Evolutionary conservation across 2,888 invertebrate genomes (phyloP), one percentile per base, ranked within the genome.

Genomic region (Dicranocentrus wangi): DNA sequence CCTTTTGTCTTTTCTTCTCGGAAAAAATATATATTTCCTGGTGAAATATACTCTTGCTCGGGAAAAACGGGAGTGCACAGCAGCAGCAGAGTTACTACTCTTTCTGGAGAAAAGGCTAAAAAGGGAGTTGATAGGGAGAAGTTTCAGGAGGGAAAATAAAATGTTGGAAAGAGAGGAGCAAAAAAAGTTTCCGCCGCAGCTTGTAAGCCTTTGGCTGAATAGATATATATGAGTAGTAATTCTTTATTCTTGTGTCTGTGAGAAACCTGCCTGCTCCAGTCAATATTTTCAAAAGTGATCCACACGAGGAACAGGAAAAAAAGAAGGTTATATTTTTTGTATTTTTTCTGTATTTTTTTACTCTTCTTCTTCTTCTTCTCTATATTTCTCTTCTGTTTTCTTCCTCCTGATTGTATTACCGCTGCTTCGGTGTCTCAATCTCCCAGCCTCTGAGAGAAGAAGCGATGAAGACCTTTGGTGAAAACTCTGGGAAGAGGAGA

Each of bases 101-200:
- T n/a, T n/a, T n/a, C n/a, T n/a, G 32, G 32, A 17, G 32, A 8
- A 19, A 39, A 42, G 55, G 39, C n/a, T 47, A 39, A 19, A 53
- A 23, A 28, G 7, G 21, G 23, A 39, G 39, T 27, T 47, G 23
- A 19, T 32, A 23, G 21, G 7, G 53, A 19, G 32, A 23, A 70
- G 27, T 55, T 55, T 32, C 43, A 28, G 51, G n/a, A 63, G 61
- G 63, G 51, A 53, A 73, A 63, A 47, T 51, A 75, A 75, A 75
- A 55, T 53, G 23, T 73, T 27, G 25, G 15, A 51, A 53, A 63
- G 39, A 53, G 65, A 39, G 21, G 23, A 58, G 47, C 17, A 73
- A 47, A 7, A 42, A 61, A 19, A 42, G 42, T 65, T 23, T 75
- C 39, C 25, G 51, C 42, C 23, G 2, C 55, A 23, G 13, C 42